phyloP scores from a whole-genome alignment of 2,113 vertebrate species.

The Phyllostomus discolor region DNA sequence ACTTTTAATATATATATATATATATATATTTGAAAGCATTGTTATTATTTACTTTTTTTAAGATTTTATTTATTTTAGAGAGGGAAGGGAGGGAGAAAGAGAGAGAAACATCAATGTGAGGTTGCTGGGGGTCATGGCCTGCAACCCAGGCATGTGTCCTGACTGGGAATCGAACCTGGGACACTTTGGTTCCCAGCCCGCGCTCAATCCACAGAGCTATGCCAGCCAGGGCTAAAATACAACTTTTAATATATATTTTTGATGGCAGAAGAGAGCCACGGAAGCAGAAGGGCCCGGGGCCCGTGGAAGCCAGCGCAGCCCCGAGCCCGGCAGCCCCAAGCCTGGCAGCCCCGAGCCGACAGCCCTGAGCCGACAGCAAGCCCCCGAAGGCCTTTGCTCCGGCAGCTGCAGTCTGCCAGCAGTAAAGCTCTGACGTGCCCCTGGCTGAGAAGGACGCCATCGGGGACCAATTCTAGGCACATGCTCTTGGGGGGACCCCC shows the following conservation, averaged over 20 bases:
- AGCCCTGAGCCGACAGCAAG: not conserved
- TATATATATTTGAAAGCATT: no score
- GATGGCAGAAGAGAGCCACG: fast-evolving
- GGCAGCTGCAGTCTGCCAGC: not conserved
- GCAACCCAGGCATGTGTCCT: no score
- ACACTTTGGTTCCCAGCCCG: no score
- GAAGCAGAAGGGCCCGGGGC: not conserved
- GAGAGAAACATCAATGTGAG: no score
- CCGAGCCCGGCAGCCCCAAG: not conserved
- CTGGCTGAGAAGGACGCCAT: not conserved
- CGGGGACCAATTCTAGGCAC: not conserved
- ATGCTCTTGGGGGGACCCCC: not conserved
- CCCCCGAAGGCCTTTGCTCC: not conserved
- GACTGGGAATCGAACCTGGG: no score
- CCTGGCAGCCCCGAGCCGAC: not conserved
- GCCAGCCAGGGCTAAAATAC: not conserved
- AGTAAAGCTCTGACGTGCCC: not conserved
- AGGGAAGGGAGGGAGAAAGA: no score
- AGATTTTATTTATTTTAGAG: no score
- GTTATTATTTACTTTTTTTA: no score
- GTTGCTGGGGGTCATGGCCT: no score
- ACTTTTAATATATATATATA: not conserved
- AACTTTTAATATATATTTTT: not conserved
- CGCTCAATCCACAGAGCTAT: no score
- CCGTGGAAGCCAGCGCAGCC: not conserved